phyloP scores from a whole-genome alignment of 2,888 invertebrate genomes.

The Aelia acuminata region DNA sequence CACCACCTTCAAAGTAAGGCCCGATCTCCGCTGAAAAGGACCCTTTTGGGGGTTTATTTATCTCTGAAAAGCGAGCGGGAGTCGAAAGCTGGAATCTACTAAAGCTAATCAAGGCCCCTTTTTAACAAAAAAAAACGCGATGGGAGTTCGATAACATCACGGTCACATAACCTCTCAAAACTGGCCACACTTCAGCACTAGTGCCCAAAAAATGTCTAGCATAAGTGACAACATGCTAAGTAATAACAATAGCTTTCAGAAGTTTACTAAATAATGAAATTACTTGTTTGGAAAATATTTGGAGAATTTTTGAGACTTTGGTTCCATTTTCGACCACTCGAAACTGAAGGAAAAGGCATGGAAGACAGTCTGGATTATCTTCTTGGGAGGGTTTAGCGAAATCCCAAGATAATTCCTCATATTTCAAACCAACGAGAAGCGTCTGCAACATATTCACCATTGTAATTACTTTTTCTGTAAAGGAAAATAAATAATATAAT shows the following conservation, averaged over 20 bases:
- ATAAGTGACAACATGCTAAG: not conserved
- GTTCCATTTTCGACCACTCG: conserved; percentile 83
- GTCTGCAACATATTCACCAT: conserved; percentile 73
- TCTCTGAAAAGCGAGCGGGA: too few relatives aligned
- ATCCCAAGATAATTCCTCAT: conserved; percentile 94
- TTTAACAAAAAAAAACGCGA: too few relatives aligned
- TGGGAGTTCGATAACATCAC: too few relatives aligned
- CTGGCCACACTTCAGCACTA: too few relatives aligned
- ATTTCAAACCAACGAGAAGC: conserved; percentile 85
- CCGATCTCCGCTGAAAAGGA: too few relatives aligned
- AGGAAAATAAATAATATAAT: not conserved
- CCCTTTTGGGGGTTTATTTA: too few relatives aligned
- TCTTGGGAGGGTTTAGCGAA: conserved; percentile 86
- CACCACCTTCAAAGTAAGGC: too few relatives aligned
- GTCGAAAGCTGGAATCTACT: too few relatives aligned
- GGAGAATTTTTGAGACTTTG: conserved; percentile 84
- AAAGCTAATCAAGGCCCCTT: too few relatives aligned
- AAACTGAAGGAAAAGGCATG: conserved; percentile 94
- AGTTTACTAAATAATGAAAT: not conserved
- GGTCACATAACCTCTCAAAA: too few relatives aligned
- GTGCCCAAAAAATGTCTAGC: not conserved
- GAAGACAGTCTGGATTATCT: conserved; percentile 85
- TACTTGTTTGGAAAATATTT: conserved; percentile 75
- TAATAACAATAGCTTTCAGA: not conserved
- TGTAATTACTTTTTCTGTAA: not conserved